Evolutionary conservation across 2,113 vertebrate species (phyloP).

Genomic region (Atractosteus spatula): DNA sequence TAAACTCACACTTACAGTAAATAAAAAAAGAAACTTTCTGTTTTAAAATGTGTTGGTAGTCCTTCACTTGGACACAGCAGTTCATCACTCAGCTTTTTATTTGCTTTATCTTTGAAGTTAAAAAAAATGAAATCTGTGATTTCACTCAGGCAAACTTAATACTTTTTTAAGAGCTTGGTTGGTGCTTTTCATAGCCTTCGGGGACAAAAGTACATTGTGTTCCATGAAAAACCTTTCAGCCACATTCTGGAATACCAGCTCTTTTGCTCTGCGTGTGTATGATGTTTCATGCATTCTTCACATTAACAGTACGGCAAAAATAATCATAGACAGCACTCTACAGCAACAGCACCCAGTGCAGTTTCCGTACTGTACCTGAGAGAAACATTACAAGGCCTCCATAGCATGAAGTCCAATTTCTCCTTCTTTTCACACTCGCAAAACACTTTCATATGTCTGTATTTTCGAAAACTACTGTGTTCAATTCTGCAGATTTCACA

Average conservation of each 20-base stretch:
- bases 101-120: slow-evolving; percentile 8
- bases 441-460: too few species aligned
- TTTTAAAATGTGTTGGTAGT: slow-evolving; percentile 9
- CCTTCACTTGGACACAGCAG: neutral
- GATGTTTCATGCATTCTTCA: slow-evolving; percentile 31
- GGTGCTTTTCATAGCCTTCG: slow-evolving; percentile 3
- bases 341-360: neutral
- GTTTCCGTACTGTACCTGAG: neutral
- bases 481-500: too few species aligned
- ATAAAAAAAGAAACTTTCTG: slow-evolving; percentile 4
- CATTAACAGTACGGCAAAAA: slow-evolving; percentile 33
- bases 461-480: too few species aligned
- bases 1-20: slow-evolving; percentile 14
- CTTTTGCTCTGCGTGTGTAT: slow-evolving; percentile 2
- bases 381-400: neutral
- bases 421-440: too few species aligned
- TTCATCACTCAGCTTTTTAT: slow-evolving; percentile 17
- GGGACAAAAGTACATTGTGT: slow-evolving; percentile 6
- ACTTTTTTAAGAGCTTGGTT: slow-evolving; percentile 15
- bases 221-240: slow-evolving; percentile 16
- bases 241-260: slow-evolving; percentile 4
- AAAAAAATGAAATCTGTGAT: slow-evolving; percentile 5
- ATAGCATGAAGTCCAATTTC: neutral
- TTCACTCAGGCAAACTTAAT: slow-evolving; percentile 12
- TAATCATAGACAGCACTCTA: slow-evolving; percentile 15